Base-by-base conservation (phyloP, 1,140 invertebrate genomes). In the Maconellicoccus hirsutus region DNA sequence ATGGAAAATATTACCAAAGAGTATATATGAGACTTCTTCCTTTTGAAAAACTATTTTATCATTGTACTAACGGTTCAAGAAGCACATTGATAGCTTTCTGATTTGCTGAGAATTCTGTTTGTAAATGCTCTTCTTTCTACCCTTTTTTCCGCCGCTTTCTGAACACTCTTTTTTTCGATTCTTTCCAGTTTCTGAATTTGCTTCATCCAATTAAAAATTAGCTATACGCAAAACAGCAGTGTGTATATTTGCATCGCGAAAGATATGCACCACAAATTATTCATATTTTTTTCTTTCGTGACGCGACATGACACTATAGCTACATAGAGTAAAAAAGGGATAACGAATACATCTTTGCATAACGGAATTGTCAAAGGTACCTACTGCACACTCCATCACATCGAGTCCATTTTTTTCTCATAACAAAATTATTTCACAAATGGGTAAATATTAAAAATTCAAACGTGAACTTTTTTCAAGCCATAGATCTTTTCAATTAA, bases 11-110 rank as follows among this genome's bases (percentile, higher is more conserved):
- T 52, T 52, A 52, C 42, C n/a, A 52, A 52, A 16, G n/a, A 52
- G 42, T 52, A 52, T 52, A 52, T 52, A 52, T 52, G 42, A 52
- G 42, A 52, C 42, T 52, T 52, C 42, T 52, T 52, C 42, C 42
- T 52, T 52, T 52, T 52, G 42, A 52, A 52, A 52, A 52, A 6
- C 42, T 52, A 52, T 52, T 52, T 52, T 52, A 52, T 52, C 42
- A 52, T 52, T 52, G 42, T 52, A 52, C 42, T 52, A 52, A 52
- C 42, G 42, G 42, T 52, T 52, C 42, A 52, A 6, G 42, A 8
- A 52, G 42, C 42, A 52, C 42, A 19, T 19, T 52, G 42, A 52
- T 52, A 52, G 42, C 42, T 52, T 52, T 52, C 42, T 52, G 42
- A 52, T 52, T 52, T 52, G 42, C 42, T 52, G 6, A 8, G 42